Conservation (phyloP, 1,140 invertebrate species). For the Zeugodacus cucurbitae region DNA sequence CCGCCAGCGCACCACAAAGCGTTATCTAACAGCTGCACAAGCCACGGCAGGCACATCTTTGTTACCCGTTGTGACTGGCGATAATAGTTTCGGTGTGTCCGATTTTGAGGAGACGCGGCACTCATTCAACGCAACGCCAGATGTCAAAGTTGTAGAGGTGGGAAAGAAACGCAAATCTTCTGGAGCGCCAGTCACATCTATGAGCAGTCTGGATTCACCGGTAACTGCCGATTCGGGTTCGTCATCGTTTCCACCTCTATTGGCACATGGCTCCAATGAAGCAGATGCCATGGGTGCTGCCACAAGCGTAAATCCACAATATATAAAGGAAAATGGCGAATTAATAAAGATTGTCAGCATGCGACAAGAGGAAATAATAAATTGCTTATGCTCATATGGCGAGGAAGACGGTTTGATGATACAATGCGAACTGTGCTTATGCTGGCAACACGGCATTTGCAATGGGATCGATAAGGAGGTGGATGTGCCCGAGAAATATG, state of each 20-base stretch:
- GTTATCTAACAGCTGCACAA: conserved; percentile 47
- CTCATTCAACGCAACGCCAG: conserved; percentile 51
- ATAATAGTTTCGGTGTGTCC: conserved; percentile 38
- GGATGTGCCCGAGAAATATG: conserved; percentile 89
- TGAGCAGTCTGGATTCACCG: conserved; percentile 50
- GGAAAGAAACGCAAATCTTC: conserved; percentile 52
- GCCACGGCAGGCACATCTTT: neutral
- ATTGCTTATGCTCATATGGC: conserved; percentile 81
- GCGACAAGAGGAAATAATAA: conserved; percentile 84
- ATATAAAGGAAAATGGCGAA: conserved; percentile 71
- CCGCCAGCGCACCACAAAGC: conserved; percentile 57
- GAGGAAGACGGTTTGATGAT: conserved; percentile 96
- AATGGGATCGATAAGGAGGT: conserved; percentile 82
- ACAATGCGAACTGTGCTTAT: conserved; percentile 92
- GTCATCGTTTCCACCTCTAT: conserved; percentile 49
- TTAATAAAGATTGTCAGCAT: conserved; percentile 75
- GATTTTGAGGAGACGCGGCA: conserved; percentile 51
- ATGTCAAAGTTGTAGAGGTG: conserved; percentile 45
- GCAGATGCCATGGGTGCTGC: conserved; percentile 1
- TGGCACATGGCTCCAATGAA: conserved; percentile 41
- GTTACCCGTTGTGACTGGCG: neutral
- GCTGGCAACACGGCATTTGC: conserved; percentile 94
- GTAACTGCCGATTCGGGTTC: conserved; percentile 52
- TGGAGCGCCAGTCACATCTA: conserved; percentile 47
- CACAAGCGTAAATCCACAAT: conserved; percentile 49